phyloP scores from a whole-genome alignment of 2,113 vertebrate genomes.

The Calonectris borealis region DNA sequence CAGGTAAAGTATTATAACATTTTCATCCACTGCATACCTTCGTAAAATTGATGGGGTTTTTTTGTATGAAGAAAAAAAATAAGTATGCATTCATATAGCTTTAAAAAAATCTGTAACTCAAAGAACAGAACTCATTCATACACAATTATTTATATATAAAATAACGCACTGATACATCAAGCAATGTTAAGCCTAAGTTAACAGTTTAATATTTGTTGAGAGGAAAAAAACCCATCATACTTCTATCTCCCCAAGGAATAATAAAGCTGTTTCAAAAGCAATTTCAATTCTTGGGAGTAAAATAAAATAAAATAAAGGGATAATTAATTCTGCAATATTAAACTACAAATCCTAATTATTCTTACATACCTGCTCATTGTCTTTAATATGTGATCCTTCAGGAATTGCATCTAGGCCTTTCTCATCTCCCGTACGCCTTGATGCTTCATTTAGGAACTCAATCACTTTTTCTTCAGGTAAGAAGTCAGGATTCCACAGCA shows the following conservation, averaged over 20 bases:
- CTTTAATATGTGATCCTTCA: slow-evolving; percentile 93
- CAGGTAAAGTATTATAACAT: not conserved
- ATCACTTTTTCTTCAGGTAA: slow-evolving; percentile 90
- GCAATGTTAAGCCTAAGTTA: not conserved
- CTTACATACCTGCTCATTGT: slow-evolving; percentile 89
- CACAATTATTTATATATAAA: not conserved
- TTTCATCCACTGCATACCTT: not conserved
- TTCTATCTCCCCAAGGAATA: not conserved
- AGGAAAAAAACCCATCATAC: not conserved
- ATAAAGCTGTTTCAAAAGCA: not conserved
- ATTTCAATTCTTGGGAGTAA: not conserved
- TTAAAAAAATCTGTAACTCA: not conserved
- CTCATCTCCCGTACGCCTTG: slow-evolving; percentile 89
- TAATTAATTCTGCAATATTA: not conserved
- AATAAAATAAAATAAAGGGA: not conserved
- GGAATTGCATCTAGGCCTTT: slow-evolving; percentile 92
- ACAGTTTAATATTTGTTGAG: not conserved
- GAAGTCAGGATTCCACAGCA: slow-evolving; percentile 94
- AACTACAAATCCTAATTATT: not conserved
- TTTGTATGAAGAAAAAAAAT: not conserved
- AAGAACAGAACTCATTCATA: not conserved
- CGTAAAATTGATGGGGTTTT: not conserved
- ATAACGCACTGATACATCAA: not conserved
- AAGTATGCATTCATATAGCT: not conserved
- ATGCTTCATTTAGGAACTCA: slow-evolving; percentile 91